Base-by-base conservation (phyloP, 1,140 invertebrate species). In the Diorhabda elongata region DNA sequence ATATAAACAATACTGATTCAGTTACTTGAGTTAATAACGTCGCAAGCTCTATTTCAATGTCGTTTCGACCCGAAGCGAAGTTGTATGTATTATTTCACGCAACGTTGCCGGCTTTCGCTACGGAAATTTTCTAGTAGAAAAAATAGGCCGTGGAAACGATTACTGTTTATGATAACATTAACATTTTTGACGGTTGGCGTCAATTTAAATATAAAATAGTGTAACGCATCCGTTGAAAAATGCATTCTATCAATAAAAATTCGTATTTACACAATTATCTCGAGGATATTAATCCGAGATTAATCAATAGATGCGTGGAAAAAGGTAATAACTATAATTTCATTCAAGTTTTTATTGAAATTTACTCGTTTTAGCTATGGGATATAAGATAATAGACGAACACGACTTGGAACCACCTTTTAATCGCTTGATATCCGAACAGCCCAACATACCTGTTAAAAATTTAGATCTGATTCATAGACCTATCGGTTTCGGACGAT, bases 401-500 rank as follows among this genome's bases (percentile, higher is more conserved):
- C 58, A 70, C 57, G 74, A 78, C 64, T 64, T 73, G 41, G 72
- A 75, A 59, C 77, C 76, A 2, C 72, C 75, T 5, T 76, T 73
- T 41, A 70, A 76, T 42, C 66, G 76, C n/a, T 59, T 80, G n/a
- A 72, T 69, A 9, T 79, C 79, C 0, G 73, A 79, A 68, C 75
- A 78, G 66, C 78, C 79, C 0, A 67, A 66, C 47, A 78, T 77
- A 44, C 77, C 77, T 3, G 66, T 76, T 56, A 42, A 73, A 67
- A 74, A 77, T 68, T 70, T 78, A 43, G 78, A 80, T 65, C 45
- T 74, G 2, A 77, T 74, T 7, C 67, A 75, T 74, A 67, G 77
- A 70, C 72, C 74, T 11, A 9, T 75, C 11, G 77, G 75, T 47
- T 80, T 79, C 61, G 78, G 76, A 45, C 60, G 67, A 59, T 72